A percentile compares a stretch with the other conserved stretches of the same genome.
These are phyloP conservation scores for Aurelia aurita complex sp. Pacific DNA, from an alignment of 30 jellyfish, hydroid and myxozoan species.

Conservation along the genomic window DNA sequence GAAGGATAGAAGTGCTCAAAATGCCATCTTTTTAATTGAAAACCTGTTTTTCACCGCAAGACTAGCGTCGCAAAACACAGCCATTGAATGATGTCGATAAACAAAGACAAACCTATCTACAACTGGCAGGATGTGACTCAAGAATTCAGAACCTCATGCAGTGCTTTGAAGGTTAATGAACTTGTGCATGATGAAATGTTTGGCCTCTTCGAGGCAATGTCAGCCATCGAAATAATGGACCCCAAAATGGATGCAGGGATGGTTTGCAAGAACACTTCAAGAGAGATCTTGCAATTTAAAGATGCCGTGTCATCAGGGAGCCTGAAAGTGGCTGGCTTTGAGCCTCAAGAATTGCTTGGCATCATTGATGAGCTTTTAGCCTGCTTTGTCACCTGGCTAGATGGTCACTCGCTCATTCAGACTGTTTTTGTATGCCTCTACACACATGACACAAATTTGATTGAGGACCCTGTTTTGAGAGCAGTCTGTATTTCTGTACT, in stretches of 20 bases:
- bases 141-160: slow-evolving; percentile 54
- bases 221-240: slow-evolving; percentile 96
- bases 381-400: slow-evolving; percentile 94
- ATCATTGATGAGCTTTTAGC: slow-evolving; percentile 84
- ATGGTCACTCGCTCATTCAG: slow-evolving; percentile 93
- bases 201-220: slow-evolving; percentile 96
- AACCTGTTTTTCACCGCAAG: too few relatives aligned
- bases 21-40: too few relatives aligned
- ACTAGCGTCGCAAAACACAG: too few relatives aligned
- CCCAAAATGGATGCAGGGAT: slow-evolving; percentile 98
- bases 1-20: too few relatives aligned
- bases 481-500: slow-evolving; percentile 75
- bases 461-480: slow-evolving; percentile 77
- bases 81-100: background rate
- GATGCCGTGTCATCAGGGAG: slow-evolving; percentile 70
- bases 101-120: slow-evolving; percentile 14
- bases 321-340: slow-evolving; percentile 72
- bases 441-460: slow-evolving; percentile 77
- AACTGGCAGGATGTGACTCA: slow-evolving; percentile 72
- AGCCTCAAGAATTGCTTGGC: slow-evolving; percentile 77
- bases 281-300: slow-evolving; percentile 73
- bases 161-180: slow-evolving; percentile 69
- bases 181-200: slow-evolving; percentile 85
- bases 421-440: slow-evolving; percentile 82
- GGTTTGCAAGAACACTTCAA: slow-evolving; percentile 66